phyloP scores from a whole-genome alignment of 2,888 invertebrate species.

The Drosophila picticornis region DNA sequence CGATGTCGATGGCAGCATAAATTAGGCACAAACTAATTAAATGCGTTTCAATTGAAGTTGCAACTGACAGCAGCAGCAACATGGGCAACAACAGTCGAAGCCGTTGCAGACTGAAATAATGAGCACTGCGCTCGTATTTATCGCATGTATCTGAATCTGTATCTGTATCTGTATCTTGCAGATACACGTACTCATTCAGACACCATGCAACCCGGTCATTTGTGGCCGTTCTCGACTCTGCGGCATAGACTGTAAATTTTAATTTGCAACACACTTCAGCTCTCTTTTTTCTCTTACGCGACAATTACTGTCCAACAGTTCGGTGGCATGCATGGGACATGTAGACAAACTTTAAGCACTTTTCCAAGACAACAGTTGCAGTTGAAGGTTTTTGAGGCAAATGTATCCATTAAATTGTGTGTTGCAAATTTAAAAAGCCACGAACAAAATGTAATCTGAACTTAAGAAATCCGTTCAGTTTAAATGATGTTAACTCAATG shows the following conservation, averaged over 20 bases:
- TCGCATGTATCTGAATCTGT: conserved; percentile 23
- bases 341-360: background rate
- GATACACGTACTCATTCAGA: conserved; percentile 39
- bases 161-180: conserved; percentile 20
- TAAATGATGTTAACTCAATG: background rate
- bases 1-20: conserved; percentile 64
- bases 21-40: conserved; percentile 75
- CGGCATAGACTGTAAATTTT: conserved; percentile 31
- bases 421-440: background rate
- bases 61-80: conserved; percentile 33
- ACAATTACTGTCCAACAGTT: background rate
- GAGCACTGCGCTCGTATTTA: conserved; percentile 39
- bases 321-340: background rate
- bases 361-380: background rate
- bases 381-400: background rate
- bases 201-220: conserved; percentile 32
- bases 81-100: background rate
- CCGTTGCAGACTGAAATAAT: conserved; percentile 36
- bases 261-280: conserved; percentile 29
- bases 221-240: conserved; percentile 23
- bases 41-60: conserved; percentile 73
- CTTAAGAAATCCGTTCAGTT: background rate
- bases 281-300: background rate
- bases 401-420: background rate
- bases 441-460: background rate